Conservation (phyloP, 1,140 invertebrate species). For the Heliothis subflexa region DNA sequence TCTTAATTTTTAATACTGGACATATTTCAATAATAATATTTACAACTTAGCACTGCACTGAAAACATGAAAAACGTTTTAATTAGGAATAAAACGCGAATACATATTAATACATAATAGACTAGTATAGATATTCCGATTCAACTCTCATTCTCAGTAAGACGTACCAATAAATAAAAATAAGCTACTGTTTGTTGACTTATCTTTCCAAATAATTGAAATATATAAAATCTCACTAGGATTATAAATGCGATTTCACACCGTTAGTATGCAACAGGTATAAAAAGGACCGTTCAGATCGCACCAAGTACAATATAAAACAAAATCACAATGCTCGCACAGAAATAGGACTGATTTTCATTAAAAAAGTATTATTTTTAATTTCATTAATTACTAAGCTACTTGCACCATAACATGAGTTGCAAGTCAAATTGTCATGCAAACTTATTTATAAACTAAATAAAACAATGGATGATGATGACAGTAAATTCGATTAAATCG, state of each 20-base stretch:
- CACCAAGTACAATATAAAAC: conserved; percentile 35
- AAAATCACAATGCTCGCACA: conserved; percentile 37
- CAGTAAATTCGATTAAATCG: no score
- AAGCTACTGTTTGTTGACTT: not conserved
- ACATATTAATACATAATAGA: no score
- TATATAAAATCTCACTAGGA: conserved; percentile 34
- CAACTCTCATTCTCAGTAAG: not conserved
- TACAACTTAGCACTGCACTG: not conserved
- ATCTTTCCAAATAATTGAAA: conserved; percentile 45
- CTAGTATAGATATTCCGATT: no score
- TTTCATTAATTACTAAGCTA: not conserved
- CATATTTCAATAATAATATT: conserved; percentile 4
- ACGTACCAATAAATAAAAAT: not conserved
- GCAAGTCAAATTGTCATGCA: no score
- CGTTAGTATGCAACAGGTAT: conserved; percentile 46
- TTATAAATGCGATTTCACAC: conserved; percentile 49
- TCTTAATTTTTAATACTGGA: conserved; percentile 24
- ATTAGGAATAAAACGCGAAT: no score
- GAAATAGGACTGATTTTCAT: conserved; percentile 12
- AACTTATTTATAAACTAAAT: no score
- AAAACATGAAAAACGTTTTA: not conserved
- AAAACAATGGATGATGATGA: no score
- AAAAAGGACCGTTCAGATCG: conserved; percentile 46
- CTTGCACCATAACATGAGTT: no score
- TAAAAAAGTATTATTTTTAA: not conserved